phyloP scores from a whole-genome alignment of 2,888 invertebrate genomes.

The Drosophila paucipuncta region DNA sequence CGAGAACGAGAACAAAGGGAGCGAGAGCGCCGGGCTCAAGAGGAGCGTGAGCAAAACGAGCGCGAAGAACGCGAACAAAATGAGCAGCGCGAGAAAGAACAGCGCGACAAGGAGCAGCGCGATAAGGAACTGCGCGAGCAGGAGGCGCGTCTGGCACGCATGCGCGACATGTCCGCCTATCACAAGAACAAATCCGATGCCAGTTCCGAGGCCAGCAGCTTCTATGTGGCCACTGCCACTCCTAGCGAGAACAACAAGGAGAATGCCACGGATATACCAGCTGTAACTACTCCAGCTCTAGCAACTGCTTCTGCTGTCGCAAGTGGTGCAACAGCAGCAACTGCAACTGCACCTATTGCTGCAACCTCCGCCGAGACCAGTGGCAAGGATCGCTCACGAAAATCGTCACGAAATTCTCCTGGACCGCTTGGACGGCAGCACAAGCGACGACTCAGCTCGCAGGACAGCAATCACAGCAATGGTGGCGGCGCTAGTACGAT shows the following conservation, averaged over 20 bases:
- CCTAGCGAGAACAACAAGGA: slow-evolving; percentile 77
- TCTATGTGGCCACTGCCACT: slow-evolving; percentile 39
- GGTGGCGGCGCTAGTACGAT: slow-evolving; percentile 29
- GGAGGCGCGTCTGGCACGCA: slow-evolving; percentile 65
- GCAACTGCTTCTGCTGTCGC: slow-evolving; percentile 4
- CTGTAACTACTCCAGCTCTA: not conserved
- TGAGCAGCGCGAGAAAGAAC: slow-evolving; percentile 7
- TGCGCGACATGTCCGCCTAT: slow-evolving; percentile 73
- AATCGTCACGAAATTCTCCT: slow-evolving; percentile 82
- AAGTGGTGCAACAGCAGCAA: slow-evolving; percentile 1
- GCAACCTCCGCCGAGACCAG: slow-evolving; percentile 24
- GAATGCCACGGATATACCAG: slow-evolving; percentile 50
- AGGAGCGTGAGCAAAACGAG: slow-evolving; percentile 70
- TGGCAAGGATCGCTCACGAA: slow-evolving; percentile 78
- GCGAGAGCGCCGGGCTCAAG: slow-evolving; percentile 47
- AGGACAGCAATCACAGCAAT: slow-evolving; percentile 87
- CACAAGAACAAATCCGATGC: slow-evolving; percentile 70
- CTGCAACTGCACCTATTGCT: slow-evolving; percentile 5
- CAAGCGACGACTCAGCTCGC: slow-evolving; percentile 92
- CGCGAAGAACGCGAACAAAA: slow-evolving; percentile 22
- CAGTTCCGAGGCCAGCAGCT: slow-evolving; percentile 64
- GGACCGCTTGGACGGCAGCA: slow-evolving; percentile 70
- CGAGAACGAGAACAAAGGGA: slow-evolving; percentile 51
- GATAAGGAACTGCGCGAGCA: slow-evolving; percentile 73
- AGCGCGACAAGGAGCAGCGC: slow-evolving; percentile 9